These are phyloP conservation scores for Nephrotoma flavescens DNA, from an alignment of 2,888 invertebrate species.

Conservation along the genomic window DNA sequence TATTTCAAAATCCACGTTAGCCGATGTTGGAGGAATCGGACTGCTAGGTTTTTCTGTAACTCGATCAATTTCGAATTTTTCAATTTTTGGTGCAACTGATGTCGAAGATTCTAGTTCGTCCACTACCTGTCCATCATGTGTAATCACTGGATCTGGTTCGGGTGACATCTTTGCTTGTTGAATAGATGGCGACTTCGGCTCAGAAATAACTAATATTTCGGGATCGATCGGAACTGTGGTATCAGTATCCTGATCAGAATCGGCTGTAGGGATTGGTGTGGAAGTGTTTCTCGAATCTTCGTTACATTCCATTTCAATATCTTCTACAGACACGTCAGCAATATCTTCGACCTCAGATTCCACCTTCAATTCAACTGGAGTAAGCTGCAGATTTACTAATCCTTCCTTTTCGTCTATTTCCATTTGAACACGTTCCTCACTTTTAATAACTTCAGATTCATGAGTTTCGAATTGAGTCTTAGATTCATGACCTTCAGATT, in stretches of 20 bases:
- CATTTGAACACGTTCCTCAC: conserved; percentile 6
- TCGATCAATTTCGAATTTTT: not conserved
- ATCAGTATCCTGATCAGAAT: not conserved
- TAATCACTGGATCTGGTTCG: not conserved
- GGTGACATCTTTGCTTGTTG: not conserved
- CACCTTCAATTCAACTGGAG: conserved; percentile 4
- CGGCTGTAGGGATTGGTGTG: not conserved
- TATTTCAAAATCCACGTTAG: conserved; percentile 7
- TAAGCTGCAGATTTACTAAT: not conserved
- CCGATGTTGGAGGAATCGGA: conserved; percentile 5
- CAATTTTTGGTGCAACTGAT: not conserved
- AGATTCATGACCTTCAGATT: no score
- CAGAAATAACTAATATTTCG: not conserved
- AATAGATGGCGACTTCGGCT: not conserved
- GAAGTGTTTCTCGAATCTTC: conserved; percentile 24
- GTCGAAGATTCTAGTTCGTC: not conserved
- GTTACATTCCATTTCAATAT: conserved; percentile 13
- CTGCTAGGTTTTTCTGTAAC: not conserved
- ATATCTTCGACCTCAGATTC: conserved; percentile 12
- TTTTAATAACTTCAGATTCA: not conserved
- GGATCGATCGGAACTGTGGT: not conserved
- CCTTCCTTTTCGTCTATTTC: not conserved
- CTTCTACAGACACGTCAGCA: not conserved
- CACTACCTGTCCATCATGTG: not conserved
- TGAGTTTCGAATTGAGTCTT: not conserved